Percentiles rank a stretch among this genome's conserved stretches.
phyloP scores from a whole-genome alignment of 2,113 vertebrate species.

The Otis tarda region DNA sequence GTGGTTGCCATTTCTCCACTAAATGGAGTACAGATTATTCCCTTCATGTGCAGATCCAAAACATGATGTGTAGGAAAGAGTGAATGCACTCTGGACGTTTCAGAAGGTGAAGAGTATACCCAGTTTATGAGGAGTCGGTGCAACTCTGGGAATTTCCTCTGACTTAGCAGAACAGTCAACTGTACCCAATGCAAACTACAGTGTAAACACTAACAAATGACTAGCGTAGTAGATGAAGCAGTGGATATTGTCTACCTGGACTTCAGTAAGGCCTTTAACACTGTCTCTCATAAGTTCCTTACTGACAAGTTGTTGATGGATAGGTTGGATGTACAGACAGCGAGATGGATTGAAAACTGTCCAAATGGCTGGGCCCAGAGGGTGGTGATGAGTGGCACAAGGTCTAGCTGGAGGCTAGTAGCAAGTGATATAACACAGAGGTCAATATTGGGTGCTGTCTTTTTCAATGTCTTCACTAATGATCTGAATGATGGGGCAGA shows the following conservation, averaged over 20 bases:
- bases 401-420: not conserved
- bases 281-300: not conserved
- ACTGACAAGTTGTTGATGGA: not conserved
- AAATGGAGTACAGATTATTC: not conserved
- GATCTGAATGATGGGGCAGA: not conserved
- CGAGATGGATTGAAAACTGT: not conserved
- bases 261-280: not conserved
- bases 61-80: not conserved
- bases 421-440: accelerated
- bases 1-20: not conserved
- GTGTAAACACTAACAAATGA: not conserved
- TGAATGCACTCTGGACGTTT: not conserved
- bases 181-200: not conserved
- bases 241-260: not conserved
- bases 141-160: not conserved
- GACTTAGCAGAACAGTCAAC: not conserved
- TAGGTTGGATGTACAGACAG: not conserved
- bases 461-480: not conserved
- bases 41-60: not conserved
- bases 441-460: not conserved
- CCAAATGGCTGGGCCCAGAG: not conserved
- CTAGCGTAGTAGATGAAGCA: not conserved
- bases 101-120: not conserved
- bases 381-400: not conserved
- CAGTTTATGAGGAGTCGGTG: not conserved